Percentiles rank a stretch among this genome's conserved stretches.
Conservation (phyloP, 2,888 invertebrate species). For the Eugnorisma glareosa region DNA sequence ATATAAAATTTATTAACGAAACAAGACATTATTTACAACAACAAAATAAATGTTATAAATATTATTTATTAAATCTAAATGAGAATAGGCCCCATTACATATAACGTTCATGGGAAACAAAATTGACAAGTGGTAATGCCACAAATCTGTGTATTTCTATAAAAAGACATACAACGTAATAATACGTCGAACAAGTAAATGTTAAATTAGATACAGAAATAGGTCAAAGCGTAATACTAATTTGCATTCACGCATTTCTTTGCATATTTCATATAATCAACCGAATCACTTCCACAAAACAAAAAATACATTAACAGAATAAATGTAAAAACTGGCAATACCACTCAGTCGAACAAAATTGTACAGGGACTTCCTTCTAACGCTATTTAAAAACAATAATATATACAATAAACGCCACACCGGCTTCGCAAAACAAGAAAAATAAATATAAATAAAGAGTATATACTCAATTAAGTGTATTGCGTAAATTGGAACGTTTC, state of each 20-base stretch:
- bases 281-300: background rate
- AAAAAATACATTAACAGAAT: conserved; percentile 3
- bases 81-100: conserved; percentile 77
- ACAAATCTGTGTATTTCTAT: background rate
- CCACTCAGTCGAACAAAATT: conserved; percentile 59
- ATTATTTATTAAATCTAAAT: conserved; percentile 76
- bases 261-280: background rate
- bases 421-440: conserved; percentile 65
- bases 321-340: conserved; percentile 46
- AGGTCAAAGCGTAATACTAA: background rate
- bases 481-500: conserved; percentile 70
- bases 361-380: conserved; percentile 62
- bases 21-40: conserved; percentile 86
- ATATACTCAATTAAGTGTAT: conserved; percentile 72
- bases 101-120: conserved; percentile 50
- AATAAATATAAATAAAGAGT: conserved; percentile 73
- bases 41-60: conserved; percentile 79
- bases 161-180: background rate
- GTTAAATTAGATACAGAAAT: background rate
- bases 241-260: background rate
- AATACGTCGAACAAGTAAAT: background rate
- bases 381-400: conserved; percentile 66
- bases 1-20: conserved; percentile 87
- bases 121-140: conserved; percentile 51
- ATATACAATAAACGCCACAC: conserved; percentile 71